A percentile compares a stretch with the other conserved stretches of the same genome.
phyloP scores from a whole-genome alignment of 2,888 invertebrate genomes.

The Clunio marinus region DNA sequence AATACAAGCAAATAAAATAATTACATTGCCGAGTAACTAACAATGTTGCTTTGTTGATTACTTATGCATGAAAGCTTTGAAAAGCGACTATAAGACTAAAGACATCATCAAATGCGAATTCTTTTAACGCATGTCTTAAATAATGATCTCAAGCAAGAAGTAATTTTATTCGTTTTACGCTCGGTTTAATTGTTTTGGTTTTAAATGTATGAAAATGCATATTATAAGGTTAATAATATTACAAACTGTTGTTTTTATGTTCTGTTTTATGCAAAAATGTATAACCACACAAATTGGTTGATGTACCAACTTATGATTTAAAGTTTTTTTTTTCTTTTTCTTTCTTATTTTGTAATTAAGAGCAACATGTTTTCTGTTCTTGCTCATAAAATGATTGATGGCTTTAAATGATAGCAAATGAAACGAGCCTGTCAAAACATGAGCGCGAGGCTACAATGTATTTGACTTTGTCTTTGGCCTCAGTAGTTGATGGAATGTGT shows the following conservation, averaged over 20 bases:
- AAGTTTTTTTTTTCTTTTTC: neutral
- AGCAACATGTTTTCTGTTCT: neutral
- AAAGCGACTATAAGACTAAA: too few species aligned
- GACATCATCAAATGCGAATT: neutral
- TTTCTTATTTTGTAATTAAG: neutral
- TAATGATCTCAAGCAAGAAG: neutral
- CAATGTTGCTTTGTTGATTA: neutral
- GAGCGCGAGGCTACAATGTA: neutral
- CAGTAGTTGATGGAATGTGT: neutral
- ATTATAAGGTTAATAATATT: neutral
- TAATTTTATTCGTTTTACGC: neutral
- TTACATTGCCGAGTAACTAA: neutral
- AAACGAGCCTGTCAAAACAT: conserved; percentile 27
- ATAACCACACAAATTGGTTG: neutral
- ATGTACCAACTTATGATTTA: neutral
- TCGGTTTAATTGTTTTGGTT: neutral
- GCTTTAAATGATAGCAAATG: conserved; percentile 13
- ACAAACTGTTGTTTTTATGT: neutral
- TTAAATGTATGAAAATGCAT: neutral
- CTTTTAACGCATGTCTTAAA: neutral
- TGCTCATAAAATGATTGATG: conserved; percentile 23
- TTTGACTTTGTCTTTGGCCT: neutral
- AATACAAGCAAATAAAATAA: conserved; percentile 28
- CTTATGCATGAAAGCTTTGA: neutral
- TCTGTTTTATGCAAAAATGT: neutral